phyloP scores from a whole-genome alignment of 2,797 vertebrate genomes.

The Argentina silus region DNA sequence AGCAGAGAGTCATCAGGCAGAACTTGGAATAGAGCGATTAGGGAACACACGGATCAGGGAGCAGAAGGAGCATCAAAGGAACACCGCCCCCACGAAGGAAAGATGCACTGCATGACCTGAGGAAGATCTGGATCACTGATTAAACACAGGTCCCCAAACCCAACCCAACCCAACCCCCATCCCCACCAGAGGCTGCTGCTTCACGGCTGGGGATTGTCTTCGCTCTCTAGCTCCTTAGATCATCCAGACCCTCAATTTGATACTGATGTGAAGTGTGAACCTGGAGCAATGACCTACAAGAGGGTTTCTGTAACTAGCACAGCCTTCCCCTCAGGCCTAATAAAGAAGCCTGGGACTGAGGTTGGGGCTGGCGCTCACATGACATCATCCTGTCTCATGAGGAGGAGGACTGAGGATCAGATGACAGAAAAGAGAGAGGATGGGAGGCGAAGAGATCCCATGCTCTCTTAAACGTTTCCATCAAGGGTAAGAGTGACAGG shows the following conservation, averaged over 20 bases:
- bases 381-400: conserved; percentile 25
- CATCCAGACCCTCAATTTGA: conserved; percentile 21
- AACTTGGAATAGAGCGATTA: background rate
- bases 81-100: background rate
- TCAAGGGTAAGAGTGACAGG: background rate
- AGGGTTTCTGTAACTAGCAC: conserved; percentile 22
- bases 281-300: conserved; percentile 6
- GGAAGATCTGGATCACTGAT: background rate
- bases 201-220: conserved; percentile 22
- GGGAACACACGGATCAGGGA: background rate
- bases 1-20: background rate
- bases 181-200: conserved; percentile 23
- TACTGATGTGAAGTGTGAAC: conserved; percentile 23
- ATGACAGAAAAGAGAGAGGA: conserved; percentile 10
- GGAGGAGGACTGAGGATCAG: conserved; percentile 19
- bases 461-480: conserved; percentile 13
- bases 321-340: conserved; percentile 13
- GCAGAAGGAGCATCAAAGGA: conserved; percentile 8
- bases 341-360: background rate
- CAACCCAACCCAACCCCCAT: conserved; percentile 7
- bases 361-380: conserved; percentile 11
- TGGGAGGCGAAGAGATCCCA: conserved; percentile 16
- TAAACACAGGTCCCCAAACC: background rate
- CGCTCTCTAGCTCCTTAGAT: conserved; percentile 6
- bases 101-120: background rate